phyloP scores from a whole-genome alignment of 2,888 invertebrate species.

The Aspidiotus rigidus region DNA sequence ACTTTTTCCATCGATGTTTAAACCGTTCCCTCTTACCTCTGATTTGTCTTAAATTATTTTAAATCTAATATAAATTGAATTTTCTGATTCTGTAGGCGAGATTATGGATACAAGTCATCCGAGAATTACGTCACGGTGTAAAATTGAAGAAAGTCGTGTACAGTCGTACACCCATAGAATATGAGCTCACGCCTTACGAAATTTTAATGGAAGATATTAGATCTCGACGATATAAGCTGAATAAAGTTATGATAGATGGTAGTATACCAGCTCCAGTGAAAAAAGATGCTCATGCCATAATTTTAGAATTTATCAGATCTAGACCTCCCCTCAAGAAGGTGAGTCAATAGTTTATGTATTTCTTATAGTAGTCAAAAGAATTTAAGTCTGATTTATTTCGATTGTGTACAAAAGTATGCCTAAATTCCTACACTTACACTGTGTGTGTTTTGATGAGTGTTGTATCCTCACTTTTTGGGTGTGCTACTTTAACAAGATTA shows the following conservation, averaged over 20 bases:
- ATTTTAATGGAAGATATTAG: constrained; percentile 94
- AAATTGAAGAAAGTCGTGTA: constrained; percentile 80
- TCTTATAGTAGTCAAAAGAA: too few species aligned
- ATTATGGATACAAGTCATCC: constrained; percentile 92
- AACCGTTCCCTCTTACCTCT: too few species aligned
- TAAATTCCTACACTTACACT: too few species aligned
- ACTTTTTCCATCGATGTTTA: too few species aligned
- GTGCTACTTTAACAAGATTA: too few species aligned
- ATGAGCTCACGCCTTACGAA: constrained; percentile 90
- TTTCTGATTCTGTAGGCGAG: constrained; percentile 57
- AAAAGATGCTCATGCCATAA: constrained; percentile 90
- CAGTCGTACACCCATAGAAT: constrained; percentile 72
- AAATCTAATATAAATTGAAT: neutral
- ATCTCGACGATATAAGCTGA: constrained; percentile 75
- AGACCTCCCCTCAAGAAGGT: constrained; percentile 87
- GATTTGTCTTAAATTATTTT: neutral
- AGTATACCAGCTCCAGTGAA: constrained; percentile 68
- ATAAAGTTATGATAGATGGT: constrained; percentile 75
- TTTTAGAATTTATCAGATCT: constrained; percentile 92
- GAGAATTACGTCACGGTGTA: constrained; percentile 81
- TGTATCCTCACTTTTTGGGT: too few species aligned
- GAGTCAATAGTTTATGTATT: constrained; percentile 38
- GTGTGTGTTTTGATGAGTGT: too few species aligned
- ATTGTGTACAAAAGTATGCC: too few species aligned
- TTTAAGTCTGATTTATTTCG: too few species aligned